Conservation (phyloP, 2,797 vertebrate genomes). For the Bovichtus variegatus region DNA sequence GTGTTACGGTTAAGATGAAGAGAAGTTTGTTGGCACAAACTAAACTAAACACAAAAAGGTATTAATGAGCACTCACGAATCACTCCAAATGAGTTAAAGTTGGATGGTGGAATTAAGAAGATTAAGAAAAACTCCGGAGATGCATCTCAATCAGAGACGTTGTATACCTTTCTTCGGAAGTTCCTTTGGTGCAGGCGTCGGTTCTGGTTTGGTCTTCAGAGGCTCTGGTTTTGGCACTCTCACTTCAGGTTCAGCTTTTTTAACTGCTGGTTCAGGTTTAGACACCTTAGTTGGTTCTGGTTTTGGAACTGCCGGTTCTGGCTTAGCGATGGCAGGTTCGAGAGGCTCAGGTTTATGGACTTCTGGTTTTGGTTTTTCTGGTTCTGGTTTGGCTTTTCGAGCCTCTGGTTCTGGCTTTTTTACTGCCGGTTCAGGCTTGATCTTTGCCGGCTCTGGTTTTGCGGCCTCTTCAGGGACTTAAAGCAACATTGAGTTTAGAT, state of each 20-base stretch:
- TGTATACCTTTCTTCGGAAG: constrained; percentile 88
- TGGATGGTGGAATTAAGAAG: constrained; percentile 40
- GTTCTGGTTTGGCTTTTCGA: constrained; percentile 74
- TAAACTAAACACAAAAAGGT: neutral
- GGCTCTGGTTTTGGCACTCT: constrained; percentile 40
- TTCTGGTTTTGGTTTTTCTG: constrained; percentile 49
- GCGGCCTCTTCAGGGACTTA: constrained; percentile 87
- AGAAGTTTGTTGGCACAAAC: constrained; percentile 24
- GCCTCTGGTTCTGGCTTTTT: constrained; percentile 73
- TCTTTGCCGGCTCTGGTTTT: constrained; percentile 78
- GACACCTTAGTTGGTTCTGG: constrained; percentile 26
- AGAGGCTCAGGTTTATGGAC: constrained; percentile 42
- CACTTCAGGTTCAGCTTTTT: constrained; percentile 34
- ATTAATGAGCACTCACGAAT: constrained; percentile 13
- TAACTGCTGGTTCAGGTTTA: constrained; percentile 12
- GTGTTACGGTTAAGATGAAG: neutral
- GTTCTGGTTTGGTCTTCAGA: constrained; percentile 52
- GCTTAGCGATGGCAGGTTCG: constrained; percentile 13
- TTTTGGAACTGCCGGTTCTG: constrained; percentile 35
- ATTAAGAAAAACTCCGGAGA: constrained; percentile 48
- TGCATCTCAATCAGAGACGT: constrained; percentile 32
- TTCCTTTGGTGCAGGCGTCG: constrained; percentile 78
- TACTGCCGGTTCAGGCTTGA: constrained; percentile 47
- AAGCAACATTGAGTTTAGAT: constrained; percentile 79
- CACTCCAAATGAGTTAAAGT: constrained; percentile 31